Evolutionary conservation across 2,113 vertebrate species (phyloP).

Genomic region (Rhea americana): DNA sequence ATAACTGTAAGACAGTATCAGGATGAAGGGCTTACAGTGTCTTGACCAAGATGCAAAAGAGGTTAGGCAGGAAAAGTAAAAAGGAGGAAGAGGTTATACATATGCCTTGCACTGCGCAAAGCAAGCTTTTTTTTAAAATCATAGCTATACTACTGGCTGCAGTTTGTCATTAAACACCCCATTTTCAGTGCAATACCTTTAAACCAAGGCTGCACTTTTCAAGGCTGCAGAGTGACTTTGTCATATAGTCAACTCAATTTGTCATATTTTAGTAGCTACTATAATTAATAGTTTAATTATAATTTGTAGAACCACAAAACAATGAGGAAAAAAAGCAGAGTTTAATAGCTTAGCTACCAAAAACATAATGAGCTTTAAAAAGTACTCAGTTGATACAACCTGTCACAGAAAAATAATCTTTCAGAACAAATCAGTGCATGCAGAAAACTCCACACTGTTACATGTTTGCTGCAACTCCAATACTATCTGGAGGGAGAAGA

Average conservation of each 20-base stretch:
- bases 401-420: background rate
- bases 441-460: background rate
- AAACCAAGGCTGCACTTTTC: background rate
- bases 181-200: background rate
- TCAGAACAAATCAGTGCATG: background rate
- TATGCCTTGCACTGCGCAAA: background rate
- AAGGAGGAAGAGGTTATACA: background rate
- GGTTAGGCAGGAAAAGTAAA: background rate
- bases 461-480: background rate
- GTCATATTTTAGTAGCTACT: conserved; percentile 23
- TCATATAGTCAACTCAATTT: conserved; percentile 10
- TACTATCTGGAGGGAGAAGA: background rate
- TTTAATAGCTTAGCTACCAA: conserved; percentile 11
- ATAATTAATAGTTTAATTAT: conserved; percentile 53
- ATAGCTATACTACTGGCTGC: background rate
- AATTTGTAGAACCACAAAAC: conserved; percentile 33
- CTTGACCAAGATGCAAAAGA: background rate
- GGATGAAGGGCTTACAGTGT: background rate
- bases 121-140: background rate
- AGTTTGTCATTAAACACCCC: background rate
- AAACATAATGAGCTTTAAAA: background rate
- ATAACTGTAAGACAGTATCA: background rate
- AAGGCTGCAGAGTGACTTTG: background rate
- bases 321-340: background rate
- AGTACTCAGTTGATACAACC: background rate